These are phyloP conservation scores for Spinus olivaceus DNA, from an alignment of 2,797 vertebrate species.

Conservation along the genomic window DNA sequence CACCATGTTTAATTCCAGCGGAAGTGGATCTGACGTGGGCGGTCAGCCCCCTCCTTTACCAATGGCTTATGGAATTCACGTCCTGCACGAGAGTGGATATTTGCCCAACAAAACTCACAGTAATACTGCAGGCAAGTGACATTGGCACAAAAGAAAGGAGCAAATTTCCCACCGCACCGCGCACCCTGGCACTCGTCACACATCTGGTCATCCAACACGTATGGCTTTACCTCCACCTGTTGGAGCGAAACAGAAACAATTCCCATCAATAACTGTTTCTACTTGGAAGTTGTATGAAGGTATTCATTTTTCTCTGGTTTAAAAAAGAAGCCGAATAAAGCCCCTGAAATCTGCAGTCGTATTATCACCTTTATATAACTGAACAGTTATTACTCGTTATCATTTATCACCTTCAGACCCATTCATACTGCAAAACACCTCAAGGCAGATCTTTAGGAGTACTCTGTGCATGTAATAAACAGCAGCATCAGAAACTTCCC, in stretches of 20 bases:
- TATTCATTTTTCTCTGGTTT: not conserved
- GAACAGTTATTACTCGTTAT: not conserved
- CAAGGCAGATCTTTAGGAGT: not conserved
- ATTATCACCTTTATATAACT: not conserved
- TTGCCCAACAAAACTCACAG: conserved; percentile 99
- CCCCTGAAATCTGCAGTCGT: not conserved
- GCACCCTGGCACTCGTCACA: conserved; percentile 98
- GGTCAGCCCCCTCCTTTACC: conserved; percentile 97
- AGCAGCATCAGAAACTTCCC: not conserved
- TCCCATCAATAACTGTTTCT: not conserved
- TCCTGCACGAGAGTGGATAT: conserved; percentile 98
- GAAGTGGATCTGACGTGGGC: conserved; percentile 97
- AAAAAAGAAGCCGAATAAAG: rapidly evolving
- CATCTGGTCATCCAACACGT: conserved; percentile 97
- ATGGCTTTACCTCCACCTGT: conserved; percentile 99
- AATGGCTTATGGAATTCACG: conserved; percentile 99
- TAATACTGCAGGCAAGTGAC: conserved; percentile 99
- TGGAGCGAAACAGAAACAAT: not conserved
- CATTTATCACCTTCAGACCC: not conserved
- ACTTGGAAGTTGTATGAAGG: rapidly evolving
- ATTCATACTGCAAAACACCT: not conserved
- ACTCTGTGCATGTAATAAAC: not conserved
- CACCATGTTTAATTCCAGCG: conserved; percentile 90
- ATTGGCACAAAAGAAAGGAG: conserved; percentile 98
- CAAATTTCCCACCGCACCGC: conserved; percentile 95